phyloP scores from a whole-genome alignment of 2,113 vertebrate species.

The Pseudonaja textilis region DNA sequence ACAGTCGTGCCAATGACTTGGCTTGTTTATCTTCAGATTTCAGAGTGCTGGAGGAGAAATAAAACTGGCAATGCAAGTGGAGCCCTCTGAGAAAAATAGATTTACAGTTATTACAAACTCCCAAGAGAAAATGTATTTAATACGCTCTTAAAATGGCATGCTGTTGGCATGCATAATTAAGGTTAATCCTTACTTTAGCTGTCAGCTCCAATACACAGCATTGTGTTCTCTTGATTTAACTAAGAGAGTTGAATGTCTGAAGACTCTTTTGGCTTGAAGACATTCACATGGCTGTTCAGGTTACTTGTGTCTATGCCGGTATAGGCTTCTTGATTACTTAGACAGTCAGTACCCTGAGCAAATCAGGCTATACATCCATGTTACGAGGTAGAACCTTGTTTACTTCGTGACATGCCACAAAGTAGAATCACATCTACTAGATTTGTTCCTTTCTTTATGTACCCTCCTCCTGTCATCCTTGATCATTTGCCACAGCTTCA shows the following conservation, averaged over 20 bases:
- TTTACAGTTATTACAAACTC: slow-evolving; percentile 18
- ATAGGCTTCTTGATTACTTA: neutral
- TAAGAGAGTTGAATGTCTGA: slow-evolving; percentile 13
- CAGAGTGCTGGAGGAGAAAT: neutral
- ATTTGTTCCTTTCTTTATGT: neutral
- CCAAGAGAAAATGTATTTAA: slow-evolving; percentile 28
- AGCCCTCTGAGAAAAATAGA: slow-evolving; percentile 38
- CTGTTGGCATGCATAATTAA: slow-evolving; percentile 47
- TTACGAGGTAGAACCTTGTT: neutral
- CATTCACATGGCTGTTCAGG: neutral
- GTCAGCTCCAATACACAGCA: slow-evolving; percentile 37
- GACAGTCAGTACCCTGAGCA: neutral
- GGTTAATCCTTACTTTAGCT: slow-evolving; percentile 37
- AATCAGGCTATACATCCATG: rapidly evolving
- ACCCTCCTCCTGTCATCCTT: neutral
- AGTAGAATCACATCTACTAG: neutral
- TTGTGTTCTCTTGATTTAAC: slow-evolving; percentile 12
- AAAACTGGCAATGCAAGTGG: slow-evolving; percentile 11
- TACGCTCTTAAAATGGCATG: slow-evolving; percentile 27
- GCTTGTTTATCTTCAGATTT: slow-evolving; percentile 14
- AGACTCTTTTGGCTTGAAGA: slow-evolving; percentile 3
- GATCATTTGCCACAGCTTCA: neutral
- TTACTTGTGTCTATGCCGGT: neutral
- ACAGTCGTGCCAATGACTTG: slow-evolving; percentile 13
- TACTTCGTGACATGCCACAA: neutral